Percentiles rank a stretch among this genome's conserved stretches.
Conservation (phyloP, 2,888 invertebrate species). For the Dynastes maya region DNA sequence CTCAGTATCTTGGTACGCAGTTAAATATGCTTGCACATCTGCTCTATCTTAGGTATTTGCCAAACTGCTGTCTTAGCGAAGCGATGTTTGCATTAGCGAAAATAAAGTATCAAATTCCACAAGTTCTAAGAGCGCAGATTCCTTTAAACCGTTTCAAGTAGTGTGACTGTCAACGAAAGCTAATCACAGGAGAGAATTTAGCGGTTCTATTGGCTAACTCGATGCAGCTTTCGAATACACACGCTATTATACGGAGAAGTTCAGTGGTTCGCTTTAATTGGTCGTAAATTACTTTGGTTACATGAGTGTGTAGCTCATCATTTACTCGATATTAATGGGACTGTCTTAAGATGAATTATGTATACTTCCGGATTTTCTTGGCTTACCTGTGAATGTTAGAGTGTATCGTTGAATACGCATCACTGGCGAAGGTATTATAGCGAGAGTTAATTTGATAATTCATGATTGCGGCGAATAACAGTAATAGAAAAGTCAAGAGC, state of each 20-base stretch:
- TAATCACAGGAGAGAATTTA: constrained; percentile 8
- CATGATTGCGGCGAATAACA: too few relatives aligned
- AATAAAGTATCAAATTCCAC: too few relatives aligned
- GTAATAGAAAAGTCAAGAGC: background rate
- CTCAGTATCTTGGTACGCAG: too few relatives aligned
- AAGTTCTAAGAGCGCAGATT: too few relatives aligned
- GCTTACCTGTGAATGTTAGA: background rate
- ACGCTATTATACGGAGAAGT: background rate
- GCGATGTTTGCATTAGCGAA: too few relatives aligned
- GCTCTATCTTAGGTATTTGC: too few relatives aligned
- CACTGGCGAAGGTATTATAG: background rate
- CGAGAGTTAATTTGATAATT: background rate
- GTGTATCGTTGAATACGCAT: background rate
- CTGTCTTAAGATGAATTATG: constrained; percentile 33
- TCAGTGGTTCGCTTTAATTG: constrained; percentile 29
- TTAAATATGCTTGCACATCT: too few relatives aligned
- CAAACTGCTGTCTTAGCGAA: too few relatives aligned
- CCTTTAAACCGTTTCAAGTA: too few relatives aligned
- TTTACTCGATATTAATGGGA: constrained; percentile 41
- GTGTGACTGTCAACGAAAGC: constrained; percentile 15
- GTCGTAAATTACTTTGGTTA: constrained; percentile 28
- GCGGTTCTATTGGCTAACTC: background rate
- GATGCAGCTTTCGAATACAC: background rate
- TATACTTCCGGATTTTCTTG: constrained; percentile 27
- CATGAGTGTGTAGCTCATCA: constrained; percentile 29